Percentiles rank a stretch among this genome's conserved stretches.
Evolutionary conservation across 2,797 vertebrate species (phyloP).

Genomic region (Squalus acanthias): DNA sequence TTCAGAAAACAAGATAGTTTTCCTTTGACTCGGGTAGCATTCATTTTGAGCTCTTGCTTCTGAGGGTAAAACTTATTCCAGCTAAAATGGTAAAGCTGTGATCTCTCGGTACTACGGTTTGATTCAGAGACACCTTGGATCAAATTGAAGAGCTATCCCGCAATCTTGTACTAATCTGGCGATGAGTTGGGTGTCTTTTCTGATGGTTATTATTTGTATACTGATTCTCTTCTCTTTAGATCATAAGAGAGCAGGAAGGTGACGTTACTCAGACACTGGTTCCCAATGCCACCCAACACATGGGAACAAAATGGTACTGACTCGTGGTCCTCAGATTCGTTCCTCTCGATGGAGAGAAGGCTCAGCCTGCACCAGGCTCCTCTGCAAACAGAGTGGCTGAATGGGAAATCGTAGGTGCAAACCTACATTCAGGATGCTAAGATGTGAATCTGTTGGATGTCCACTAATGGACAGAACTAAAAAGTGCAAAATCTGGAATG

Average conservation of each 20-base stretch:
- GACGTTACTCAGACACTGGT: not conserved
- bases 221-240: not conserved
- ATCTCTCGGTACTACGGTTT: not conserved
- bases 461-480: not conserved
- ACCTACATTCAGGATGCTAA: not conserved
- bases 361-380: not conserved
- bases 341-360: not conserved
- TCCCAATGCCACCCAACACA: not conserved
- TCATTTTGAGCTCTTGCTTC: not conserved
- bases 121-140: not conserved
- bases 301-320: not conserved
- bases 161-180: not conserved
- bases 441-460: not conserved
- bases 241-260: not conserved
- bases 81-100: not conserved
- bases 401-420: not conserved
- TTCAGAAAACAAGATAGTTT: not conserved
- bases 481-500: not conserved
- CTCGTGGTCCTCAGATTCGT: not conserved
- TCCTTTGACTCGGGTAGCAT: not conserved
- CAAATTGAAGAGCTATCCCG: not conserved
- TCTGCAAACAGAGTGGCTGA: not conserved
- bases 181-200: not conserved
- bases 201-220: not conserved
- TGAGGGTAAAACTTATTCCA: slow-evolving; percentile 19